Percentiles rank a stretch among this genome's conserved stretches.
Evolutionary conservation across 2,113 vertebrate genomes (phyloP).

Genomic region (Eclectus roratus): DNA sequence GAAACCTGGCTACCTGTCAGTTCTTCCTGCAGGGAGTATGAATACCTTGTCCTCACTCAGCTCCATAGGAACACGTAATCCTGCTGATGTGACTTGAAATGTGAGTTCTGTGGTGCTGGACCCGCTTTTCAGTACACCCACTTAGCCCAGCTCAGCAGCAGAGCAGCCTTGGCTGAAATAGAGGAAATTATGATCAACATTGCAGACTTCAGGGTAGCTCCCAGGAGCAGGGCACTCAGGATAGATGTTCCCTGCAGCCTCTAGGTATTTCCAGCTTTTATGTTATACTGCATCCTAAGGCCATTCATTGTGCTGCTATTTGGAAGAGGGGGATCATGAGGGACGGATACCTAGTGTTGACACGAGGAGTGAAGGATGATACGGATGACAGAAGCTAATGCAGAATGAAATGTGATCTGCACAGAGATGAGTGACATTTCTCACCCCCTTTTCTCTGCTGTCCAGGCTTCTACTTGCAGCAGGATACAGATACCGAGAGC

Average conservation of each 20-base stretch:
- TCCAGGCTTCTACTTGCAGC: not conserved
- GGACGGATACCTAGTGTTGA: not conserved
- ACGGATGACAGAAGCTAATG: not conserved
- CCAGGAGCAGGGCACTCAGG: not conserved
- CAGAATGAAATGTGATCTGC: not conserved
- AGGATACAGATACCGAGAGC: not conserved
- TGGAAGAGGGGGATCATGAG: not conserved
- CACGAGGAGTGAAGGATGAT: not conserved
- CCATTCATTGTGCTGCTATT: fast-evolving
- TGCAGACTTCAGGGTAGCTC: not conserved
- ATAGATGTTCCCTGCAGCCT: not conserved
- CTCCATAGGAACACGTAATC: not conserved
- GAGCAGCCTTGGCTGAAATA: not conserved
- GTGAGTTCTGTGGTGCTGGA: not conserved
- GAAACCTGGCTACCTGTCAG: not conserved
- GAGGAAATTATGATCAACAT: not conserved
- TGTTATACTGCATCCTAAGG: fast-evolving
- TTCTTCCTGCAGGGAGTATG: not conserved
- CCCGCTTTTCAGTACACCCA: not conserved
- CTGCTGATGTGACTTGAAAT: not conserved
- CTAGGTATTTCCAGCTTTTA: not conserved
- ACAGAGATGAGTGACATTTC: not conserved
- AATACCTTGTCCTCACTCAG: not conserved
- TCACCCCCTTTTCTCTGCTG: not conserved
- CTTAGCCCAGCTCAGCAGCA: not conserved